A percentile compares a stretch with the other conserved stretches of the same genome.
Evolutionary conservation across 2,888 invertebrate species (phyloP).

Genomic region (Cynaeus angustus): DNA sequence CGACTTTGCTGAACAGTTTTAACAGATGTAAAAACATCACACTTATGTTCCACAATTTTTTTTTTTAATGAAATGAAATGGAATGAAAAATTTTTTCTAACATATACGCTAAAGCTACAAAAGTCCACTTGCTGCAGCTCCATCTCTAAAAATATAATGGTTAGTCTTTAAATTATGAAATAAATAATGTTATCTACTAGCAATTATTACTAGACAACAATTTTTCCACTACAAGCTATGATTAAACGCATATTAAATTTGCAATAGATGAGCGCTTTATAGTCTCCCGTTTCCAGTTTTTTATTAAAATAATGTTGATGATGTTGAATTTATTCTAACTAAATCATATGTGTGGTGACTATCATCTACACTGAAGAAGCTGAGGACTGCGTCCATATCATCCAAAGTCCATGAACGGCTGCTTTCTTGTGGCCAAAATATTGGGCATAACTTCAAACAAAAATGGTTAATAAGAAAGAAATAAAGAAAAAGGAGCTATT

Average conservation of each 20-base stretch:
- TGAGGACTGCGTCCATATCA: background rate
- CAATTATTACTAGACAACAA: constrained; percentile 23
- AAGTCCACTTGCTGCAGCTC: constrained; percentile 21
- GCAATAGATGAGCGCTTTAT: background rate
- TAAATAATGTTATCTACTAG: constrained; percentile 8
- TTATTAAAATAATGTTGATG: background rate
- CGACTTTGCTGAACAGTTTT: constrained; percentile 11
- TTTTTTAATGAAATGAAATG: no score
- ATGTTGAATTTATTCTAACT: background rate
- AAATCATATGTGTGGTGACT: background rate
- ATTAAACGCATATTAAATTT: background rate
- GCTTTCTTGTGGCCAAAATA: background rate
- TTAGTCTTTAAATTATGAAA: background rate
- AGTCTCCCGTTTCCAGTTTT: background rate
- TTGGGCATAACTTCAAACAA: background rate
- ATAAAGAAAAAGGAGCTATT: background rate
- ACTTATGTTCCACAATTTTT: constrained; percentile 6
- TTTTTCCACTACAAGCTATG: background rate
- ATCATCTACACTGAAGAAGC: background rate
- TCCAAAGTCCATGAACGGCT: background rate
- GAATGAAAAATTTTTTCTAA: constrained; percentile 22
- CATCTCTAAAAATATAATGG: constrained; percentile 15
- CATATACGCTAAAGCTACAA: constrained; percentile 15
- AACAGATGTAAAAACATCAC: constrained; percentile 16
- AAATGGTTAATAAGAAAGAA: no score